These are phyloP conservation scores for Tenualosa ilisha DNA, from an alignment of 2,797 vertebrate species.

Conservation along the genomic window DNA sequence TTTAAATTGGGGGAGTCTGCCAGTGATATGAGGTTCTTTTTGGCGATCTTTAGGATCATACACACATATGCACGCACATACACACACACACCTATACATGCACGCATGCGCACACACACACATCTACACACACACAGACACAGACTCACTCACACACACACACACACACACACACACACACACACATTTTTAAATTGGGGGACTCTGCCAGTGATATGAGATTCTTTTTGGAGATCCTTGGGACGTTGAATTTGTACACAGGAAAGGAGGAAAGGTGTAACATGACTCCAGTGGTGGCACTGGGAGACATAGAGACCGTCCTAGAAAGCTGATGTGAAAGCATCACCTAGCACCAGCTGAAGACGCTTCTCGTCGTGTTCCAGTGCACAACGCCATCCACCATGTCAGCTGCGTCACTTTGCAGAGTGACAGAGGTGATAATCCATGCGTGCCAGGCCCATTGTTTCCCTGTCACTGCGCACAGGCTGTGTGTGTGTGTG, in stretches of 20 bases:
- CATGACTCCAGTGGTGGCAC: background rate
- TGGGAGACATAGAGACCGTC: background rate
- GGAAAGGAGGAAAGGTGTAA: background rate
- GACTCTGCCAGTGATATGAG: too few relatives aligned
- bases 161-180: background rate
- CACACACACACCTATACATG: background rate
- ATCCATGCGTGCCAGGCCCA: background rate
- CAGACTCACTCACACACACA: conserved; percentile 16
- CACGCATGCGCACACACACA: background rate
- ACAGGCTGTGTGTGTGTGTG: background rate
- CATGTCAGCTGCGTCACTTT: background rate
- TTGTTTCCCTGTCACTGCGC: background rate
- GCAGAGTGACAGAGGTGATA: background rate
- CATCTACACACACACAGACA: background rate
- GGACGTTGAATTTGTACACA: background rate
- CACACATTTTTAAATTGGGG: background rate
- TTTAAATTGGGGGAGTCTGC: too few relatives aligned
- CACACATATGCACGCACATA: background rate
- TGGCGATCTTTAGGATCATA: background rate
- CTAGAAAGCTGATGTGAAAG: background rate
- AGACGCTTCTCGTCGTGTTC: background rate
- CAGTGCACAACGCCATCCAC: background rate
- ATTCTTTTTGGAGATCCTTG: too few relatives aligned
- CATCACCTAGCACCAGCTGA: background rate
- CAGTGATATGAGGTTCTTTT: too few relatives aligned